A percentile compares a stretch with the other conserved stretches of the same genome.
These are phyloP conservation scores for Tetramorium parvispinum DNA, from an alignment of 1,140 invertebrate genomes.

Conservation along the genomic window DNA sequence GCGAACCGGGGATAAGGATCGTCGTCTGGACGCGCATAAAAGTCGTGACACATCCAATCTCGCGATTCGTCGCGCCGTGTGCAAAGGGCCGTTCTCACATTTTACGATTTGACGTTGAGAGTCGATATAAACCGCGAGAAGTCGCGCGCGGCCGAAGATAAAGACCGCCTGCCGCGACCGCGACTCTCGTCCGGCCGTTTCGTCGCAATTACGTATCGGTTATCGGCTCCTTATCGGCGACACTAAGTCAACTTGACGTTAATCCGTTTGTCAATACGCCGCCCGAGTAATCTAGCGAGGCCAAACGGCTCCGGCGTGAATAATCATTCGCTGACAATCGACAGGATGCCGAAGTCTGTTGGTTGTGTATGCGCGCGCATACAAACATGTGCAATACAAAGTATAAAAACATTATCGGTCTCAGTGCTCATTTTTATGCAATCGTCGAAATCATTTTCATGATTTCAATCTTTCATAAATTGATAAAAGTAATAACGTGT, in stretches of 20 bases:
- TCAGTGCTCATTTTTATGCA: background rate
- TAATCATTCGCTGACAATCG: conserved; percentile 67
- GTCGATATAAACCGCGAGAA: conserved; percentile 54
- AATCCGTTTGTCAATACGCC: conserved; percentile 72
- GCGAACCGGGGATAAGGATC: conserved; percentile 49
- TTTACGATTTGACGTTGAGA: conserved; percentile 63
- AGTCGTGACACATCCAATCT: conserved; percentile 74
- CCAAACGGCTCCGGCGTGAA: conserved; percentile 62
- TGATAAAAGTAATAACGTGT: background rate
- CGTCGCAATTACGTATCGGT: conserved; percentile 69
- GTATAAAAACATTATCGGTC: background rate
- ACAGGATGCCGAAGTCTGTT: conserved; percentile 27
- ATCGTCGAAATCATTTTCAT: background rate
- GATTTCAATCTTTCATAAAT: background rate
- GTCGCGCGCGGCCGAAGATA: conserved; percentile 59
- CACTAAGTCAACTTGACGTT: conserved; percentile 67
- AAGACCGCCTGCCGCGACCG: conserved; percentile 70
- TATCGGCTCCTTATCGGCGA: conserved; percentile 72
- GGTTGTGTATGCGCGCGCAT: background rate
- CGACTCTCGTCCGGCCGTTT: conserved; percentile 43
- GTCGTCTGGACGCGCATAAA: conserved; percentile 40
- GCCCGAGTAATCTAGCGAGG: conserved; percentile 59
- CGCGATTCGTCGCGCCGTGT: conserved; percentile 77
- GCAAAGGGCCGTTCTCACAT: conserved; percentile 64
- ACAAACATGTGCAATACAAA: background rate